Conservation (phyloP, 2,797 vertebrate species). For the Bradypodion pumilum region DNA sequence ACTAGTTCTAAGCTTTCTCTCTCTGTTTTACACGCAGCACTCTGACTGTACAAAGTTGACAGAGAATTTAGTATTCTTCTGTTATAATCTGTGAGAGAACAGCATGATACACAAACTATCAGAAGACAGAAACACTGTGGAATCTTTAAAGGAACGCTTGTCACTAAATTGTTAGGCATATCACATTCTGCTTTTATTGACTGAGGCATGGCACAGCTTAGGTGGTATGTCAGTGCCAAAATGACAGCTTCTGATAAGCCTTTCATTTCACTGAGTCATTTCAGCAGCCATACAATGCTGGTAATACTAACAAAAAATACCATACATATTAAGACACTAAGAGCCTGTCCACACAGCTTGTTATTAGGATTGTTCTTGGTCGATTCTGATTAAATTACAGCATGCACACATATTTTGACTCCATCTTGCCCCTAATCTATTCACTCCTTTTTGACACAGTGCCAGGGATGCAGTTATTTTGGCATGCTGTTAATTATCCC, state of each 20-base stretch:
- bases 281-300: not conserved
- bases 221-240: constrained; percentile 20
- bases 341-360: too few species aligned
- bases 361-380: too few species aligned
- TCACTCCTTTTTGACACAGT: too few species aligned
- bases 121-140: not conserved
- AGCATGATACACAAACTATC: constrained; percentile 33
- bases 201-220: constrained; percentile 4
- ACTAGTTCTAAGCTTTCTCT: too few species aligned
- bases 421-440: too few species aligned
- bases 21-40: not conserved
- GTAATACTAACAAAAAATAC: constrained; percentile 44
- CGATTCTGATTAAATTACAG: too few species aligned
- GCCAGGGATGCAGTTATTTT: too few species aligned
- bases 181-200: constrained; percentile 19
- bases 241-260: constrained; percentile 23
- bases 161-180: constrained; percentile 24
- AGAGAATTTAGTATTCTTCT: constrained; percentile 43
- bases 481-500: too few species aligned
- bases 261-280: constrained; percentile 35
- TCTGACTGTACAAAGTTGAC: constrained; percentile 23
- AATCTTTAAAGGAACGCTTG: constrained; percentile 35
- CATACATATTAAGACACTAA: constrained; percentile 40
- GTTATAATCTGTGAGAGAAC: not conserved
- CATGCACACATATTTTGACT: too few species aligned